phyloP scores from a whole-genome alignment of 2,888 invertebrate genomes.

The Sinotaia quadrata region DNA sequence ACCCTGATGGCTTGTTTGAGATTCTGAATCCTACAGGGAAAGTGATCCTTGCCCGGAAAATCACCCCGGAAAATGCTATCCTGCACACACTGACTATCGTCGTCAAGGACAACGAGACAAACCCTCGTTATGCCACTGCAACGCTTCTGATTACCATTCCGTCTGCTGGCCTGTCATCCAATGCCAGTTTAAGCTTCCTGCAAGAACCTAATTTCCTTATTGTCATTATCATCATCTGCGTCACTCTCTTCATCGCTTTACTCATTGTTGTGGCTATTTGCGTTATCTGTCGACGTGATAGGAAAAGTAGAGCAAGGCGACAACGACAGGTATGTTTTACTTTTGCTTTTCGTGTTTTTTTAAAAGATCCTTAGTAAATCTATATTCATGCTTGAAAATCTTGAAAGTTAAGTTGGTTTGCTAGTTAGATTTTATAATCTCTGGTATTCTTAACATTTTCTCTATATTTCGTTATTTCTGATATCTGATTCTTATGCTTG shows the following conservation, averaged over 20 bases:
- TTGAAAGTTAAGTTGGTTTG: too few species aligned
- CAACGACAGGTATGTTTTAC: slow-evolving; percentile 28
- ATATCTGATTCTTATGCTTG: too few species aligned
- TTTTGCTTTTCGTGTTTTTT: too few species aligned
- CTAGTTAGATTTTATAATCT: too few species aligned
- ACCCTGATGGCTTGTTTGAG: slow-evolving; percentile 71
- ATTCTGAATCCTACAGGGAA: slow-evolving; percentile 72
- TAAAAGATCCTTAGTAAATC: too few species aligned
- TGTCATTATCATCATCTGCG: slow-evolving; percentile 54
- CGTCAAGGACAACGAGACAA: slow-evolving; percentile 48
- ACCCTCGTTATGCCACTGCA: slow-evolving; percentile 10
- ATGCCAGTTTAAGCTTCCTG: slow-evolving; percentile 3
- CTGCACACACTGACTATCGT: slow-evolving; percentile 51
- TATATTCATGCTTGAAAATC: too few species aligned
- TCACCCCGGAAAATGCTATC: slow-evolving; percentile 49
- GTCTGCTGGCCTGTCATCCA: slow-evolving; percentile 30
- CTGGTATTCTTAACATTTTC: too few species aligned
- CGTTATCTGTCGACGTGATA: slow-evolving; percentile 49
- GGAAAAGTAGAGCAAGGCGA: slow-evolving; percentile 34
- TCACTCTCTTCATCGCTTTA: slow-evolving; percentile 55
- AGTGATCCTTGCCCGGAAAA: slow-evolving; percentile 60
- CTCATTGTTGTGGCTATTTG: slow-evolving; percentile 56
- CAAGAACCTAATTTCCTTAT: slow-evolving; percentile 43
- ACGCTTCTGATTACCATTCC: slow-evolving; percentile 23
- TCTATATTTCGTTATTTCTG: too few species aligned